Base-by-base conservation (phyloP, 1,140 invertebrate species). In the Protaetia brevitarsis region DNA sequence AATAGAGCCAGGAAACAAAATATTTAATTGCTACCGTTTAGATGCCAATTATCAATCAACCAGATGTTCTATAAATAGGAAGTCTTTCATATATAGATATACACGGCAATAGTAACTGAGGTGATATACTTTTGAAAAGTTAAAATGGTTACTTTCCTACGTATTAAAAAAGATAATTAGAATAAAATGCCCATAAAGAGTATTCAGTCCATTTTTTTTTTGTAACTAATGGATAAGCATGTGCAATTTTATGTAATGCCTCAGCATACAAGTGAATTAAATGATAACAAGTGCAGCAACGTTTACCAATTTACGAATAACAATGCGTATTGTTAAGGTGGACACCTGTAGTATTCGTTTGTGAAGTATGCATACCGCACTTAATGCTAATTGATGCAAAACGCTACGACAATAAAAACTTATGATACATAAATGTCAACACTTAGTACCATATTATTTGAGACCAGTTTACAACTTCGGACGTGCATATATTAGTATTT, bases 301-400 rank as follows among this genome's bases (percentile, higher is more conserved):
- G n/a, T n/a, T n/a, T n/a, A n/a, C n/a, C n/a, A n/a, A n/a, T n/a
- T n/a, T n/a, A n/a, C n/a, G n/a, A n/a, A n/a, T n/a, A n/a, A n/a
- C n/a, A n/a, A 45, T 45, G 13, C 23, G 19, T 10, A 51, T 7
- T 8, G 41, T 1, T 51, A 51, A 51, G 19, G 10, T 23, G 16
- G 6, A 16, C 16, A 19, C 41, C 16, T 51, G 19, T 51, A 13
- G 21, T 51, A 26, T 7, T 51, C 6, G 3, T 23, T 19, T 19
- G 26, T 10, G 26, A 10, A 51, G 6, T 23, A 37, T 13, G 11
- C 5, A 23, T 23, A n/a, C n/a, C n/a, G n/a, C n/a, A 51, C 41
- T 51, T 51, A 51, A 51, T 51, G 41, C 41, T 51, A 51, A 51
- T 51, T 51, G 41, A 51, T 51, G 41, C 41, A 51, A 51, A 51